Evolutionary conservation across 2,113 vertebrate genomes (phyloP).

Genomic region (Indicator maculatus): DNA sequence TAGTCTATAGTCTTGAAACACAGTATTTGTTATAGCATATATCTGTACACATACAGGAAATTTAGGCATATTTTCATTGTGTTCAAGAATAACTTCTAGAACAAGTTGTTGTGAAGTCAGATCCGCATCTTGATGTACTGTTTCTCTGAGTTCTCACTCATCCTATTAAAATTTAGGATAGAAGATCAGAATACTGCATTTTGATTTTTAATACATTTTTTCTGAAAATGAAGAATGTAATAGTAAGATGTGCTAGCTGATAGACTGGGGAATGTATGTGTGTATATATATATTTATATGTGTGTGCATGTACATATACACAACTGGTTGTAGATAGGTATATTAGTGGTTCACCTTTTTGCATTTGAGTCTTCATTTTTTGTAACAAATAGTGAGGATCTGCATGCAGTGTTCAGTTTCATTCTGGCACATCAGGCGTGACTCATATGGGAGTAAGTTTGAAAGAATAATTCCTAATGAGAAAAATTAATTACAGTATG

Average conservation of each 20-base stretch:
- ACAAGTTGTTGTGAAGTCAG: neutral
- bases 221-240: neutral
- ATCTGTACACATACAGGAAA: neutral
- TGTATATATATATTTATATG: neutral
- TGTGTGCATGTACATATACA: fast-evolving
- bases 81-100: neutral
- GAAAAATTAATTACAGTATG: neutral
- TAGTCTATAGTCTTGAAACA: neutral
- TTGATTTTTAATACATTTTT: neutral
- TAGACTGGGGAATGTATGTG: neutral
- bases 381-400: neutral
- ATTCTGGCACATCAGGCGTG: neutral
- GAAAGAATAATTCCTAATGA: neutral
- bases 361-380: neutral
- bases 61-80: neutral
- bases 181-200: neutral
- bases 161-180: neutral
- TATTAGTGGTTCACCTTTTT: neutral
- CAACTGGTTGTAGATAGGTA: neutral
- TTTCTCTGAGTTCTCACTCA: neutral
- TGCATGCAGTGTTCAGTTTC: neutral
- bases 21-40: neutral
- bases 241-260: neutral
- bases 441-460: neutral
- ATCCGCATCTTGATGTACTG: neutral